Percentiles rank a stretch among this genome's conserved stretches.
Conservation (phyloP, 2,888 invertebrate genomes). For the Philereme transversata region DNA sequence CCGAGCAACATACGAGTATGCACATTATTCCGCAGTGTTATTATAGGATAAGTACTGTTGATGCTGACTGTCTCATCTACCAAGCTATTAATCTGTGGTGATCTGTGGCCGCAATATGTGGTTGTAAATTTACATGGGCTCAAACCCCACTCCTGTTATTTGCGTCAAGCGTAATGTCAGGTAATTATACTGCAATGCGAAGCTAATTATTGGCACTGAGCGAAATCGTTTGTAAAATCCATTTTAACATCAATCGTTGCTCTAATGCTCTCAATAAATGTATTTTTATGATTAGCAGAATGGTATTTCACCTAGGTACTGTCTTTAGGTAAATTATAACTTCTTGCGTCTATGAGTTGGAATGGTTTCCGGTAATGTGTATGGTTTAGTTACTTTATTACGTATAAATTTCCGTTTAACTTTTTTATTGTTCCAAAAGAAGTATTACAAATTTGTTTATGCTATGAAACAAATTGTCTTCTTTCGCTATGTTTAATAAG, state of each 20-base stretch:
- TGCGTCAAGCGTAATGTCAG: slow-evolving; percentile 66
- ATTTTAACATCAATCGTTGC: slow-evolving; percentile 39
- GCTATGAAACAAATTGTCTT: no score
- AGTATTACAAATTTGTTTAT: no score
- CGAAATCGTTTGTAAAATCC: slow-evolving; percentile 46
- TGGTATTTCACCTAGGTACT: no score
- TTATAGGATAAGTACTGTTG: not conserved
- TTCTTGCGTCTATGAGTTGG: no score
- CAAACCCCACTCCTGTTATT: slow-evolving; percentile 74
- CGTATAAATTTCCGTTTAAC: no score
- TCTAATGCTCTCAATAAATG: not conserved
- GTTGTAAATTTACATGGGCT: slow-evolving; percentile 49
- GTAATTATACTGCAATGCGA: slow-evolving; percentile 67
- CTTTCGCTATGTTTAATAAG: no score
- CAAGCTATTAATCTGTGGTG: slow-evolving; percentile 32
- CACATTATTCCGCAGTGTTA: not conserved
- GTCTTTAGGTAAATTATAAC: no score
- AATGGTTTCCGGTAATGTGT: no score
- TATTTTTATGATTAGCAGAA: no score
- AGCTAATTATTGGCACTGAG: slow-evolving; percentile 61
- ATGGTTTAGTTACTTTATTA: no score
- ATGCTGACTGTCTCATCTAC: slow-evolving; percentile 12
- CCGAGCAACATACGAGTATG: not conserved
- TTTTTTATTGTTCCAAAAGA: no score
- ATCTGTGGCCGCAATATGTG: slow-evolving; percentile 48